Evolutionary conservation across 2,797 vertebrate species (phyloP), one percentile per base, ranked within the genome.

Genomic region (Manis javanica): DNA sequence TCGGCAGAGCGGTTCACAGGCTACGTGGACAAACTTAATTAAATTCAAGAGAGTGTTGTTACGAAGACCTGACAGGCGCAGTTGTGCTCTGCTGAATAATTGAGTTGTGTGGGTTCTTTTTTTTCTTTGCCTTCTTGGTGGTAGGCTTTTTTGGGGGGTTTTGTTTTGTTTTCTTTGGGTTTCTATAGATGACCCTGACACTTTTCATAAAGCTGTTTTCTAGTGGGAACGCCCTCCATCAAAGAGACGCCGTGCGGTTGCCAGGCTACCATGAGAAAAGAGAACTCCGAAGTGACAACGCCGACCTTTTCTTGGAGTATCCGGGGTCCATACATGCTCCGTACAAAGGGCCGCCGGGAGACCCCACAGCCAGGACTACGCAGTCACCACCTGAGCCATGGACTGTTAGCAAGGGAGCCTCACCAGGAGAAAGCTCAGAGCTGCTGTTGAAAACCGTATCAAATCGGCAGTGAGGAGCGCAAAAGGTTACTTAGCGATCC

Each of bases 121-220:
- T n/a, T 19, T 5, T 39, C 91, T 85, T 96, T 92, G 95, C 96
- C 96, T 97, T 98, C 98, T 97, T 97, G 97, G 97, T 97, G 97
- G 97, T 90, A 97, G 95, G 93, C 96, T 93, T 97, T 96, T 95
- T 93, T 37, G 2, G 74, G 78, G 90, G 78, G 39, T 0, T 39
- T 95, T 96, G 95, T 97, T 98, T 97, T 98, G 96, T 97, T 97
- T 97, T 97, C 92, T 95, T 94, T 97, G 96, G 94, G 90, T 96
- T 97, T 98, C 98, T 97, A 97, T 97, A 97, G 98, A 97, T 96
- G 97, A 97, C 97, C 97, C 97, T 95, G 98, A 97, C 97, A 96
- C 97, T 96, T 96, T 94, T 94, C 96, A 97, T 96, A 96, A 96
- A 97, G 96, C 98, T 98, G 94, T 97, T 97, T 97, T 97, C 97